phyloP scores from a whole-genome alignment of 2,888 invertebrate species.

The Metallyticus violacea region DNA sequence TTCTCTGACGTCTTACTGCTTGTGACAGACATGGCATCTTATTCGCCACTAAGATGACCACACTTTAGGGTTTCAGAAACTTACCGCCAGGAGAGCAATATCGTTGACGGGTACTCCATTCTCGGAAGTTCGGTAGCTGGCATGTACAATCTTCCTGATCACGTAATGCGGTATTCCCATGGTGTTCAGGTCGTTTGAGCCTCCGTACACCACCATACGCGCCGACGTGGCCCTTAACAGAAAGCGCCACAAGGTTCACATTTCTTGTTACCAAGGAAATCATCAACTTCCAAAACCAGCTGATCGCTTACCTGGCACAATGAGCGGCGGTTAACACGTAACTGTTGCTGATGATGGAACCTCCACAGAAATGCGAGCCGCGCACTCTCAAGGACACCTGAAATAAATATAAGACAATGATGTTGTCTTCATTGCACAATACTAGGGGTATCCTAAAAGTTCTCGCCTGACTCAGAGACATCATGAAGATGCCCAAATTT shows the following conservation, averaged over 20 bases:
- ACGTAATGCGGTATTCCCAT: not conserved
- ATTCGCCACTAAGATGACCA: no score
- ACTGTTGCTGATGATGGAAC: constrained; percentile 9
- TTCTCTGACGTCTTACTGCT: no score
- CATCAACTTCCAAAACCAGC: no score
- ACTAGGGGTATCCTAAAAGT: no score
- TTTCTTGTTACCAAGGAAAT: not conserved
- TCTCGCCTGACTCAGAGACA: no score
- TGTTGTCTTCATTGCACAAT: no score
- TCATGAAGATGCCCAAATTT: no score
- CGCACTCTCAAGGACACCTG: constrained; percentile 23
- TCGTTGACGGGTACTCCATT: not conserved
- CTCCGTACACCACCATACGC: not conserved
- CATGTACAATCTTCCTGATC: not conserved
- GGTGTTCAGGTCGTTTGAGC: not conserved
- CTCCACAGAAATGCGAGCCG: constrained; percentile 17
- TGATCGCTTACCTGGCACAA: constrained; percentile 1
- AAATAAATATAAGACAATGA: no score
- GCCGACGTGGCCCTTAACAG: not conserved
- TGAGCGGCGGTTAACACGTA: constrained; percentile 24
- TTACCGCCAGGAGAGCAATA: constrained; percentile 2
- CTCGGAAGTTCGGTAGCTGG: not conserved
- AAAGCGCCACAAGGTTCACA: not conserved
- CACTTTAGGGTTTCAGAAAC: no score
- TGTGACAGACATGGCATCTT: no score